Evolutionary conservation across 1,140 invertebrate genomes (phyloP), one percentile per base, ranked within the genome.

Genomic region (Apocrypta bakeri): DNA sequence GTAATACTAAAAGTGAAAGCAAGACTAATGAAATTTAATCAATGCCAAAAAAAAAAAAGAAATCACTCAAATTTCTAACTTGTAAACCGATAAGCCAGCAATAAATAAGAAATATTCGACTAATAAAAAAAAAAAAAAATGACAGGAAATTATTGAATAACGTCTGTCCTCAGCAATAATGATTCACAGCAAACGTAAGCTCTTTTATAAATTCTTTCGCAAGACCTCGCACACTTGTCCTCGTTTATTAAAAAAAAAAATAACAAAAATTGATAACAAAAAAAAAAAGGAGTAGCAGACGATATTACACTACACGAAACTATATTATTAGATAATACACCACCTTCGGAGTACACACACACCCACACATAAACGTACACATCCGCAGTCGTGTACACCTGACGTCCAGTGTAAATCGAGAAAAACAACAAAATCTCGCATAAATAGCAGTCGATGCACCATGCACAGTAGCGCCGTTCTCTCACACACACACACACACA

Each of bases 171-270:
- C 21, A 56, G 48, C 63, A 66, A 66, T 27, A 29, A 29, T 66
- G 63, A 66, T 27, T 66, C 63, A 66, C 63, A n/a, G 63, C 63
- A 9, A 66, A 29, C 63, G 63, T 66, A 66, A 66, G 63, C 63
- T 27, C 27, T 66, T 29, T 37, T 9, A 37, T 37, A 12, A 17
- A 66, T 25, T 29, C 24, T 66, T 66, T 66, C 63, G 63, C 27
- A 66, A 66, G 24, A 66, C 63, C 27, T 29, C 63, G 24, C n/a
- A 17, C 25, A 64, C 61, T 64, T 25, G 61, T 9, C 21, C 21
- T 3, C 42, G 42, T 42, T 11, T 48, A 48, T 48, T 48, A 17
- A 48, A 11, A 48, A 12, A 17, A 48, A 48, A 48, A 64, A 64
- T 24, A 64, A n/a, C n/a, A n/a, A n/a, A n/a, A n/a, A n/a, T n/a